A percentile compares a stretch with the other conserved stretches of the same genome.
phyloP scores from a whole-genome alignment of 2,888 invertebrate species.

The Monochamus alternatus region DNA sequence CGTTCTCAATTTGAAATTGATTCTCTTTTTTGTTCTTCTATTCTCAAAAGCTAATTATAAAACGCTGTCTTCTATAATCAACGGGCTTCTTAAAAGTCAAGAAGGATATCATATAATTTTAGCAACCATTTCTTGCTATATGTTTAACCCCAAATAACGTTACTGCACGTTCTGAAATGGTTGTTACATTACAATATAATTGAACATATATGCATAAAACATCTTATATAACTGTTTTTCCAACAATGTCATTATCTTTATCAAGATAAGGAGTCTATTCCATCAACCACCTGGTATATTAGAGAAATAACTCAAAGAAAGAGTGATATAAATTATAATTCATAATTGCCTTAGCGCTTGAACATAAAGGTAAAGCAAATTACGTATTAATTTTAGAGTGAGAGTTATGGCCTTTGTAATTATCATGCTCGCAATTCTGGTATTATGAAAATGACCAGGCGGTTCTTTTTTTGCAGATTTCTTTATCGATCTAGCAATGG shows the following conservation, averaged over 20 bases:
- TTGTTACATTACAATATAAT: too few species aligned
- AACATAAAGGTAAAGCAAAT: conserved; percentile 60
- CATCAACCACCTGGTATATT: conserved; percentile 19
- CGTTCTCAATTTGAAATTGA: too few species aligned
- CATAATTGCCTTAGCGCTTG: conserved; percentile 67
- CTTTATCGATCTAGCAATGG: conserved; percentile 23
- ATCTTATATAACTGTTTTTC: not conserved
- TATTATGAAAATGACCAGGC: conserved; percentile 49
- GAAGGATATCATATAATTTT: too few species aligned
- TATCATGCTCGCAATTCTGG: conserved; percentile 49
- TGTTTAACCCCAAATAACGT: too few species aligned
- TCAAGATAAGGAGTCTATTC: not conserved
- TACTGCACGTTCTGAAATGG: too few species aligned
- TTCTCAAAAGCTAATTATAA: too few species aligned
- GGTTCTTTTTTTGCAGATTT: conserved; percentile 22
- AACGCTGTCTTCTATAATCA: too few species aligned
- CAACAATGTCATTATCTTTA: not conserved
- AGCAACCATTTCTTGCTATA: too few species aligned
- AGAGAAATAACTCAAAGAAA: conserved; percentile 58
- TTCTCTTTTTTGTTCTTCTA: too few species aligned
- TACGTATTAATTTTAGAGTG: conserved; percentile 65
- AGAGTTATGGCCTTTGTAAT: conserved; percentile 60
- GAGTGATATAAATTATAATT: conserved; percentile 67
- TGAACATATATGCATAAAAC: too few species aligned
- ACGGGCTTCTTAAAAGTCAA: too few species aligned